A percentile compares a stretch with the other conserved stretches of the same genome.
These are phyloP conservation scores for Rhopalosiphum nymphaeae DNA, from an alignment of 2,888 invertebrate species.

Conservation along the genomic window DNA sequence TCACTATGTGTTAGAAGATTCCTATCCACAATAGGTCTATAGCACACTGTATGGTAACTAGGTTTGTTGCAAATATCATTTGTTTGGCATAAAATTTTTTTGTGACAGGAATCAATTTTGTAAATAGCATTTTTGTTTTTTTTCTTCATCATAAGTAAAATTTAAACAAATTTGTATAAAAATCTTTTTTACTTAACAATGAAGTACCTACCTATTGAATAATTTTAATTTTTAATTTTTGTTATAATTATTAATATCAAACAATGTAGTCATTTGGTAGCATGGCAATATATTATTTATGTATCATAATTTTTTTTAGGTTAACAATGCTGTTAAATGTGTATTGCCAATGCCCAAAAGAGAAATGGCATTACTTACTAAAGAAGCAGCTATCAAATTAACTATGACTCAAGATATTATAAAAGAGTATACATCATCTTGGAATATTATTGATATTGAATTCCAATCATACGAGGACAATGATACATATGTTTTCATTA, in stretches of 20 bases:
- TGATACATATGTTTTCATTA: constrained; percentile 66
- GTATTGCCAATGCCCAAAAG: constrained; percentile 73
- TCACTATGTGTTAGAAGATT: constrained; percentile 8
- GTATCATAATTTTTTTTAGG: constrained; percentile 68
- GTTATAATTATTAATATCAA: not conserved
- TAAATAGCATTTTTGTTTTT: not conserved
- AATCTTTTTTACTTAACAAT: not conserved
- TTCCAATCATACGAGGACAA: constrained; percentile 67
- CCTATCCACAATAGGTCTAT: constrained; percentile 36
- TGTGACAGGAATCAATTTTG: constrained; percentile 10
- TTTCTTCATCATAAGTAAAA: not conserved
- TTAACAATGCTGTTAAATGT: constrained; percentile 73
- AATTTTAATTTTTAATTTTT: not conserved
- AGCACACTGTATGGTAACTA: constrained; percentile 25
- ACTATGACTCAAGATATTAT: constrained; percentile 72
- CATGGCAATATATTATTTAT: not conserved
- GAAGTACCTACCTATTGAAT: not conserved
- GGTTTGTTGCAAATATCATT: constrained; percentile 18
- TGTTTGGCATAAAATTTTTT: not conserved
- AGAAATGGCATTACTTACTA: constrained; percentile 73
- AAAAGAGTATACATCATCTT: constrained; percentile 69
- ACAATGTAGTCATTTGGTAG: not conserved
- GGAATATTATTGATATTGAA: constrained; percentile 69
- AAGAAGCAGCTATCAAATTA: constrained; percentile 73
- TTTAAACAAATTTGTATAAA: not conserved